Conservation (phyloP, 2,113 vertebrate species). For the Sarotherodon lohbergeri region DNA sequence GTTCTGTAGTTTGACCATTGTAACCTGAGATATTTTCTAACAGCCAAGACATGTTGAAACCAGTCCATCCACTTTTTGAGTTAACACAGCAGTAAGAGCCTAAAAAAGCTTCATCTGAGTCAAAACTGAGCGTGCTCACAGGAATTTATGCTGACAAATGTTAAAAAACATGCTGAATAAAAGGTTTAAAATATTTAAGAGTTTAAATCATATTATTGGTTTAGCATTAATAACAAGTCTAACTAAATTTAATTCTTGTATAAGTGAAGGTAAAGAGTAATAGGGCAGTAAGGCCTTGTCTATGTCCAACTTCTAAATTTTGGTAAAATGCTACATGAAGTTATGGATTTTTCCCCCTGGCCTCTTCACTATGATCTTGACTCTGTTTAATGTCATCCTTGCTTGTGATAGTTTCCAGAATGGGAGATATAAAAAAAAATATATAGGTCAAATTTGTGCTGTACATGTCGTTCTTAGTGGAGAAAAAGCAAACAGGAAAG, state of each 20-base stretch:
- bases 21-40: not conserved
- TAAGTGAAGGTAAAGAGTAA: not conserved
- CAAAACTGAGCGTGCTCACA: not conserved
- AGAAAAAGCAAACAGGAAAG: not conserved
- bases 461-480: not conserved
- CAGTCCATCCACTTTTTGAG: conserved; percentile 1
- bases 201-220: not conserved
- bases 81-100: not conserved
- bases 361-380: not conserved
- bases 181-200: not conserved
- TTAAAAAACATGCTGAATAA: not conserved
- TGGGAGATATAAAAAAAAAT: not conserved
- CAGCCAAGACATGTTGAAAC: not conserved
- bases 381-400: not conserved
- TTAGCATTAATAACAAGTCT: not conserved
- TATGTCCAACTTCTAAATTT: not conserved
- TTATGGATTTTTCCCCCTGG: not conserved
- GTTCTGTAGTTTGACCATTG: not conserved
- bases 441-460: not conserved
- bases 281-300: not conserved
- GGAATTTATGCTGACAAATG: not conserved
- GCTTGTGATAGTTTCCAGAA: not conserved
- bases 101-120: not conserved
- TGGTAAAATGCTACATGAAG: not conserved
- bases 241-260: not conserved